Evolutionary conservation across 1,140 invertebrate species (phyloP).

Genomic region (Stegodyphus dumicola): DNA sequence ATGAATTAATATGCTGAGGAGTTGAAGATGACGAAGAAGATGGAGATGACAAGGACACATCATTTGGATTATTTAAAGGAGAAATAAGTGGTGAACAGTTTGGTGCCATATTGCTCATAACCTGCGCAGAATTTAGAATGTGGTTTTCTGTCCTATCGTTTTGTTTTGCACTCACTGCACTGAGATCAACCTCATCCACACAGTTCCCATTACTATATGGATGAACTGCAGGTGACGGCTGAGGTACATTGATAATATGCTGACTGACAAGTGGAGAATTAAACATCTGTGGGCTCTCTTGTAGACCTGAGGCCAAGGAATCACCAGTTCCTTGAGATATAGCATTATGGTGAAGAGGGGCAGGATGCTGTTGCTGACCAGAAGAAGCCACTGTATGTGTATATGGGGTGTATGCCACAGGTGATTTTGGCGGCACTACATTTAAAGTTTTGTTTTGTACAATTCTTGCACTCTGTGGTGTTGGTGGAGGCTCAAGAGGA

Average conservation of each 20-base stretch:
- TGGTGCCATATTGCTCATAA: conserved; percentile 9
- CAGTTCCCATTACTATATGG: conserved; percentile 60
- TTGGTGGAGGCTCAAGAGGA: conserved; percentile 34
- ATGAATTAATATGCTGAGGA: conserved; percentile 35
- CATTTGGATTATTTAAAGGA: conserved; percentile 20
- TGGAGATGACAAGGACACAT: conserved; percentile 29
- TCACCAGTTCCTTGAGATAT: conserved; percentile 20
- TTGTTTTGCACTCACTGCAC: conserved; percentile 24
- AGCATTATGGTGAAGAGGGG: conserved; percentile 36
- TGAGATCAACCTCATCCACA: conserved; percentile 22
- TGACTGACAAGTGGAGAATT: conserved; percentile 43
- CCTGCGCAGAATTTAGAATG: conserved; percentile 17
- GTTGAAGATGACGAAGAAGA: conserved; percentile 31
- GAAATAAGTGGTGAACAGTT: conserved; percentile 39
- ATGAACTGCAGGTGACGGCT: conserved; percentile 35
- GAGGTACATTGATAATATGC: conserved; percentile 48
- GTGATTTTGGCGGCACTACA: conserved; percentile 37
- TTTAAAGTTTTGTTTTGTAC: conserved; percentile 38
- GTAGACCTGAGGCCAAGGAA: conserved; percentile 40
- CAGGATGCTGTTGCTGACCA: conserved; percentile 33
- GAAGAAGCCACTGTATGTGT: conserved; percentile 23
- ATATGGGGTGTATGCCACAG: conserved; percentile 33
- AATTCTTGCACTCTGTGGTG: conserved; percentile 12
- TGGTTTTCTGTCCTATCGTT: conserved; percentile 56
- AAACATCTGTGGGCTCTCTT: conserved; percentile 39